Conservation (phyloP, 2,797 vertebrate species). For the Fistularia tabacaria region DNA sequence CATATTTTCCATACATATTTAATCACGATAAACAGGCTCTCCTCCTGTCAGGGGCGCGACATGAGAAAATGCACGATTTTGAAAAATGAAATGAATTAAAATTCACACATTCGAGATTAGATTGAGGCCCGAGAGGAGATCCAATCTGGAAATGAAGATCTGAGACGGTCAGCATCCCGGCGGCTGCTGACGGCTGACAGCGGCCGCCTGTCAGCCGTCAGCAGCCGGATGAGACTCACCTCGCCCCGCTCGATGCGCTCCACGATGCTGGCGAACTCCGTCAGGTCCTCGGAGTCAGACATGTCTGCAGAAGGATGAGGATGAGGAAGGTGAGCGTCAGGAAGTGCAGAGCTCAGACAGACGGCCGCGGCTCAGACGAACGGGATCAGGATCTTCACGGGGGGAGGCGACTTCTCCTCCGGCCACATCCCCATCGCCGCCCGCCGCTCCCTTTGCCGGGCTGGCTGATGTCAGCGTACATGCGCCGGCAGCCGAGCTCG, state of each 20-base stretch:
- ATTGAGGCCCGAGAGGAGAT: too few relatives aligned
- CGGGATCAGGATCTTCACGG: too few relatives aligned
- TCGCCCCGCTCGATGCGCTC: constrained; percentile 84
- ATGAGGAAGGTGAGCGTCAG: background rate
- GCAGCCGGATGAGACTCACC: constrained; percentile 74
- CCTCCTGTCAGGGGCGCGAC: background rate
- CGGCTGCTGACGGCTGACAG: constrained; percentile 15
- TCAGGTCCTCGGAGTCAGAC: constrained; percentile 77
- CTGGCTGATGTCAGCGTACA: too few relatives aligned
- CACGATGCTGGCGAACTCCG: constrained; percentile 85
- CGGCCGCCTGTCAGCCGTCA: constrained; percentile 34
- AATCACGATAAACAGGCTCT: background rate
- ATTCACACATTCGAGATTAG: too few relatives aligned
- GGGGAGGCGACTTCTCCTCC: too few relatives aligned
- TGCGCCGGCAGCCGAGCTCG: too few relatives aligned
- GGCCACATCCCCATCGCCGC: too few relatives aligned
- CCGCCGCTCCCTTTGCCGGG: too few relatives aligned
- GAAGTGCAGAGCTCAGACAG: background rate
- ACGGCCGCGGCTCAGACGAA: background rate
- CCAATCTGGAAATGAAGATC: too few relatives aligned
- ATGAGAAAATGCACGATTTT: too few relatives aligned
- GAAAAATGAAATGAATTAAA: too few relatives aligned
- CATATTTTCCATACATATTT: background rate
- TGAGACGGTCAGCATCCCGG: constrained; percentile 24
- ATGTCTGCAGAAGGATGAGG: constrained; percentile 59